Conservation (phyloP, 2,888 invertebrate species). For the Lithosia quadra region DNA sequence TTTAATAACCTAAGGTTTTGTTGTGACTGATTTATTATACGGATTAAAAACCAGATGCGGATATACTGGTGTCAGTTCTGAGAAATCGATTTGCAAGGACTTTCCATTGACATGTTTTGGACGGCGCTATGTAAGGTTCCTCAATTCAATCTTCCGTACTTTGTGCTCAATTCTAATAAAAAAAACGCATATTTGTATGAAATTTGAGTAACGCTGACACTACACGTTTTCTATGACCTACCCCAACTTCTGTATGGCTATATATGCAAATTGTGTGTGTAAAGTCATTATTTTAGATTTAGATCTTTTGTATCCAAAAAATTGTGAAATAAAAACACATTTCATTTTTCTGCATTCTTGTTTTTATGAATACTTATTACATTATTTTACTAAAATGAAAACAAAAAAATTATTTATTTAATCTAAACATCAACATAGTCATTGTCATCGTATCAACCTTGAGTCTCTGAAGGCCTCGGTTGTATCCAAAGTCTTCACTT, state of each 20-base stretch:
- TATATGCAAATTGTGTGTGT: too few relatives aligned
- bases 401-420: not conserved
- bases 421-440: not conserved
- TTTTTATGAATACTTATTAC: not conserved
- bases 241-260: too few relatives aligned
- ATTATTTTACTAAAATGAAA: not conserved
- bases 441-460: not conserved
- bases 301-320: not conserved
- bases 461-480: too few relatives aligned
- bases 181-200: too few relatives aligned
- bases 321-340: not conserved
- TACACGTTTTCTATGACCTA: too few relatives aligned
- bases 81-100: not conserved
- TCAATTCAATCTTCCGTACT: not conserved
- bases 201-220: too few relatives aligned
- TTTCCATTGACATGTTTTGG: not conserved
- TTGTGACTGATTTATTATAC: too few relatives aligned
- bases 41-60: too few relatives aligned
- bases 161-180: too few relatives aligned
- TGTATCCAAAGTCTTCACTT: not conserved
- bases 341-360: not conserved
- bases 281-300: too few relatives aligned
- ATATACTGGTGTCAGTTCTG: not conserved
- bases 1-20: too few relatives aligned
- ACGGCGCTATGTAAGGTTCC: not conserved